phyloP scores from a whole-genome alignment of 2,113 vertebrate species.

The Oxyruncus cristatus region DNA sequence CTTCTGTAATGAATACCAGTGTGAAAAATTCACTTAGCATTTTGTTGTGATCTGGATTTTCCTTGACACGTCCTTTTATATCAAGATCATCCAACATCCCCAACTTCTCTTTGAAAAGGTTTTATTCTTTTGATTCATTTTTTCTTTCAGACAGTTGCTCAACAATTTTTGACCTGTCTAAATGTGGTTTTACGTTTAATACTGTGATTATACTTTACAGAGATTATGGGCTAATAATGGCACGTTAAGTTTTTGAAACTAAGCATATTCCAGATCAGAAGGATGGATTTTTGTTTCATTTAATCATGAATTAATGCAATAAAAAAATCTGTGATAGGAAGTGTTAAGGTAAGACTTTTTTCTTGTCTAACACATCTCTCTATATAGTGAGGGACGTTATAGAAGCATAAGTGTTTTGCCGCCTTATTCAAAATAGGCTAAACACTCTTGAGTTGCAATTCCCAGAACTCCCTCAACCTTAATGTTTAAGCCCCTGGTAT shows the following conservation, averaged over 20 bases:
- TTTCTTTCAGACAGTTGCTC: neutral
- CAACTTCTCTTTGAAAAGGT: neutral
- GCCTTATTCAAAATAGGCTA: neutral
- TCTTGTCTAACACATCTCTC: neutral
- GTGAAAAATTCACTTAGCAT: neutral
- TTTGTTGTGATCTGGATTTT: neutral
- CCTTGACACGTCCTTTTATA: neutral
- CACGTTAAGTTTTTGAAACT: neutral
- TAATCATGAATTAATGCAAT: neutral
- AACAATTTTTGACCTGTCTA: neutral
- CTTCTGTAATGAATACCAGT: neutral
- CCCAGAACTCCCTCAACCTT: neutral
- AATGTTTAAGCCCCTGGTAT: neutral
- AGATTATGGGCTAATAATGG: neutral
- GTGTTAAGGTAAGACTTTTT: neutral
- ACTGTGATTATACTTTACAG: neutral
- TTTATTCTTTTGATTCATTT: neutral
- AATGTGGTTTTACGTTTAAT: neutral
- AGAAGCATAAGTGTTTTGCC: neutral
- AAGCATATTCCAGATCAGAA: neutral
- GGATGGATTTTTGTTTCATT: neutral
- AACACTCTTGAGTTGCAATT: neutral
- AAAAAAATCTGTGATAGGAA: neutral
- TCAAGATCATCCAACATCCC: neutral
- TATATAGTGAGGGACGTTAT: neutral